A percentile compares a stretch with the other conserved stretches of the same genome.
phyloP scores from a whole-genome alignment of 2,888 invertebrate species.

The Drosophila percnosoma region DNA sequence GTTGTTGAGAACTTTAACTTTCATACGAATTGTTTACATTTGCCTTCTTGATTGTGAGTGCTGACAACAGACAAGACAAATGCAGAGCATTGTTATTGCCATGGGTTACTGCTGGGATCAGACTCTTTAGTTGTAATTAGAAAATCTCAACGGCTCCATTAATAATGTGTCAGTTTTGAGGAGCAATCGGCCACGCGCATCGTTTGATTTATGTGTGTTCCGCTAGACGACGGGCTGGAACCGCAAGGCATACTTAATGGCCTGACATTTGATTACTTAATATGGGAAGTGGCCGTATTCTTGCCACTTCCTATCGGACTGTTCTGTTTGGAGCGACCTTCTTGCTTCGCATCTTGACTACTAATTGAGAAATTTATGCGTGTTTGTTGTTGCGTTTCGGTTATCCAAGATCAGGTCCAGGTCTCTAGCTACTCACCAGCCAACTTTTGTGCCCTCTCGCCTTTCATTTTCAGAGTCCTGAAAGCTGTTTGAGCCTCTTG shows the following conservation, averaged over 20 bases:
- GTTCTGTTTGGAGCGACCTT: constrained; percentile 40
- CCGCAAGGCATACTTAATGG: constrained; percentile 49
- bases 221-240: background rate
- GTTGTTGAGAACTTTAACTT: constrained; percentile 27
- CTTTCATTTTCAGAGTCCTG: constrained; percentile 12
- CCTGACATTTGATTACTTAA: constrained; percentile 70
- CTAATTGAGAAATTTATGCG: constrained; percentile 80
- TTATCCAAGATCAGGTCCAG: constrained; percentile 17
- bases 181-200: constrained; percentile 29
- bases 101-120: background rate
- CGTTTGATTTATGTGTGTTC: constrained; percentile 40
- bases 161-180: constrained; percentile 52
- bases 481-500: constrained; percentile 57
- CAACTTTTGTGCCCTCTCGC: constrained; percentile 4
- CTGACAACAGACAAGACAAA: constrained; percentile 2
- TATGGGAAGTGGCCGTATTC: constrained; percentile 40
- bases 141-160: constrained; percentile 55
- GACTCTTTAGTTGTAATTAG: constrained; percentile 48
- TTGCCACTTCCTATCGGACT: constrained; percentile 53
- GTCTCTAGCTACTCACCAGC: constrained; percentile 20
- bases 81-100: constrained; percentile 1
- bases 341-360: constrained; percentile 61
- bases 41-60: constrained; percentile 18
- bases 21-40: constrained; percentile 29
- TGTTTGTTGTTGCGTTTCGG: constrained; percentile 64